phyloP scores from a whole-genome alignment of 30 jellyfish, hydroid and myxozoan species.

The Catostylus mosaicus region DNA sequence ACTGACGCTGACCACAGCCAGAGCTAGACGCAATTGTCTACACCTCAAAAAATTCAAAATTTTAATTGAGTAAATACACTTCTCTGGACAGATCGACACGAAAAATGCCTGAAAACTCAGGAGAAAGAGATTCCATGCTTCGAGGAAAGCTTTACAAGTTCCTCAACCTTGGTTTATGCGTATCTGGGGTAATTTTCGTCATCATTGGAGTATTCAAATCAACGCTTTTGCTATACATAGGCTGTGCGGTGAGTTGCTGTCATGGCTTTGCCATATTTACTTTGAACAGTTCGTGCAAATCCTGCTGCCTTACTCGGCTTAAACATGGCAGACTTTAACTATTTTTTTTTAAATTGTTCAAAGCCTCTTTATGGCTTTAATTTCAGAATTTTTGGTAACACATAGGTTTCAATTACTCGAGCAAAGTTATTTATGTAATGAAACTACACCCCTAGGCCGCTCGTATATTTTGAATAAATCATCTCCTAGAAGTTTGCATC shows the following conservation, averaged over 20 bases:
- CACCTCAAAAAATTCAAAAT: conserved; percentile 1
- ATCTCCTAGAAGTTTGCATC: no score
- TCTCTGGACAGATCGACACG: neutral
- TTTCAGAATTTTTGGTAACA: no score
- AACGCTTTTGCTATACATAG: conserved; percentile 68
- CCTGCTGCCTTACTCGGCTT: neutral
- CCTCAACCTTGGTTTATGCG: conserved; percentile 68
- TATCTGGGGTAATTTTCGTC: conserved; percentile 54
- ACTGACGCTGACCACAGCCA: neutral
- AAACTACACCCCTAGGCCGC: no score
- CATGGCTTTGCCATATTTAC: conserved; percentile 10
- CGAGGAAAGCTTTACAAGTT: conserved; percentile 46
- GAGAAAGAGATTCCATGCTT: conserved; percentile 10
- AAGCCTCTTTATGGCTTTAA: no score
- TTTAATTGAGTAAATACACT: no score
- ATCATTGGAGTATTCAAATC: conserved; percentile 67
- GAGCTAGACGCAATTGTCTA: conserved; percentile 32
- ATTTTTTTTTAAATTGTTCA: no score
- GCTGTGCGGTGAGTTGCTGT: conserved; percentile 68
- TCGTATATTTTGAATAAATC: no score
- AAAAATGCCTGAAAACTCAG: conserved; percentile 20
- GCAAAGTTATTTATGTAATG: no score
- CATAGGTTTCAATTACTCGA: no score
- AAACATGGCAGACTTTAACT: no score
- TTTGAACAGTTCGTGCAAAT: neutral